Percentiles rank a stretch among this genome's conserved stretches.
phyloP scores from a whole-genome alignment of 2,113 vertebrate genomes.

The Eudyptes chrysolophus region DNA sequence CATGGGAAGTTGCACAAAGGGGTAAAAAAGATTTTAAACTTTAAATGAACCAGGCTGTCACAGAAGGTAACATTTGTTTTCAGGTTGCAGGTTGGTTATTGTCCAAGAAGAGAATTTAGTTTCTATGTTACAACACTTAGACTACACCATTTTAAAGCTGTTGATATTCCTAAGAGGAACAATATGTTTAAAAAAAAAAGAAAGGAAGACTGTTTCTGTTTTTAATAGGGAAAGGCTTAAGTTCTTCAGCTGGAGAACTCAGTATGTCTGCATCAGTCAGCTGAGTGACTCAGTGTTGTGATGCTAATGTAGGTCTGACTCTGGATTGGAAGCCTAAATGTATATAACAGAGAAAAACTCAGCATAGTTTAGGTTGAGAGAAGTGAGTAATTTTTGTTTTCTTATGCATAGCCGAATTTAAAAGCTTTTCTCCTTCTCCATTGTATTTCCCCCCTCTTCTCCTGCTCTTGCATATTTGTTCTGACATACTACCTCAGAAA shows the following conservation, averaged over 20 bases:
- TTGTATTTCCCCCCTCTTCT: not conserved
- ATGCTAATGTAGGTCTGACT: constrained; percentile 16
- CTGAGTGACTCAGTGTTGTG: constrained; percentile 30
- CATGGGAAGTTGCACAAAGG: not conserved
- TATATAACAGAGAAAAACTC: not conserved
- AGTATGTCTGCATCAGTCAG: not conserved
- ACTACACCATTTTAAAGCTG: not conserved
- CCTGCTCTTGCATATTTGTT: not conserved
- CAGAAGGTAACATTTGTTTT: not conserved
- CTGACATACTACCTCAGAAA: not conserved
- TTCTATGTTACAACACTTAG: not conserved
- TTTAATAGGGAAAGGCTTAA: not conserved
- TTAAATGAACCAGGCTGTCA: not conserved
- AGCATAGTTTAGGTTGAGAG: not conserved
- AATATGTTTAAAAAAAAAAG: not conserved
- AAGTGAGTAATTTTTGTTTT: constrained; percentile 13
- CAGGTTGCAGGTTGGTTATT: not conserved
- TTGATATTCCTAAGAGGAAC: not conserved
- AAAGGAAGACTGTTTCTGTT: not conserved
- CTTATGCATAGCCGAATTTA: not conserved
- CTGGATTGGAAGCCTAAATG: constrained; percentile 8
- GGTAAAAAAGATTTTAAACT: not conserved
- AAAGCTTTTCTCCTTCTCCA: not conserved
- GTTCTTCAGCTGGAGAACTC: not conserved
- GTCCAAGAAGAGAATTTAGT: not conserved